phyloP scores from a whole-genome alignment of 2,888 invertebrate species.

The Euspilapteryx auroguttella region DNA sequence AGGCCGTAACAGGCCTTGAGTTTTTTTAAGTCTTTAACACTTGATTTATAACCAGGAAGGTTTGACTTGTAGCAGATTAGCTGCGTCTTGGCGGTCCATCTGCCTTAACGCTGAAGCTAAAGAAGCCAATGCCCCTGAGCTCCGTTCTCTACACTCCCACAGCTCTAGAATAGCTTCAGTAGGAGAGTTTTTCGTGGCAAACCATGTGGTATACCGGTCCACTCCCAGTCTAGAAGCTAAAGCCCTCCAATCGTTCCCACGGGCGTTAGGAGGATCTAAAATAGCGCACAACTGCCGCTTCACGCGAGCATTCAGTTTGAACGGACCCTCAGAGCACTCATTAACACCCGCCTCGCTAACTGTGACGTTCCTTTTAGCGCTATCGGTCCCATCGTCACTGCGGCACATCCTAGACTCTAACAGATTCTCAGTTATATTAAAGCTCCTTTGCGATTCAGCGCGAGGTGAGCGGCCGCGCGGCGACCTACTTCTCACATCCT shows the following conservation, averaged over 20 bases:
- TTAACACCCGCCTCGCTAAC: conserved; percentile 64
- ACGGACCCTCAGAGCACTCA: conserved; percentile 61
- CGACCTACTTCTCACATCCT: conserved; percentile 43
- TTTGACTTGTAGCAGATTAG: conserved; percentile 40
- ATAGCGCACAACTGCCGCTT: conserved; percentile 63
- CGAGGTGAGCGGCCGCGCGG: conserved; percentile 49
- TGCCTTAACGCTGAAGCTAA: conserved; percentile 53
- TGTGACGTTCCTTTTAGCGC: conserved; percentile 53
- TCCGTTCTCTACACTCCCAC: conserved; percentile 91
- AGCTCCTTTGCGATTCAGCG: conserved; percentile 45
- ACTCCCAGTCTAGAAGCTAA: conserved; percentile 90
- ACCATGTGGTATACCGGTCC: conserved; percentile 95
- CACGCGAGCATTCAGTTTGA: conserved; percentile 59
- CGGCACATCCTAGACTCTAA: conserved; percentile 47
- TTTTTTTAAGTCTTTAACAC: no score
- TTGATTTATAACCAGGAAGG: conserved; percentile 57
- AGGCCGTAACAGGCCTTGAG: no score
- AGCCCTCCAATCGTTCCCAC: conserved; percentile 96
- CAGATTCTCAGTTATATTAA: conserved; percentile 51
- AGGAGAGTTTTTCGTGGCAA: conserved; percentile 95
- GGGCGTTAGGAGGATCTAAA: conserved; percentile 88
- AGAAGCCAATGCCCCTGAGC: conserved; percentile 79
- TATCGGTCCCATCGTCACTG: conserved; percentile 47
- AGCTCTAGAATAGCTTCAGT: conserved; percentile 94
- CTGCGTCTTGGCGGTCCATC: conserved; percentile 48